Evolutionary conservation across 2,888 invertebrate species (phyloP), one percentile per base, ranked within the genome.

Genomic region (Rotaria socialis): DNA sequence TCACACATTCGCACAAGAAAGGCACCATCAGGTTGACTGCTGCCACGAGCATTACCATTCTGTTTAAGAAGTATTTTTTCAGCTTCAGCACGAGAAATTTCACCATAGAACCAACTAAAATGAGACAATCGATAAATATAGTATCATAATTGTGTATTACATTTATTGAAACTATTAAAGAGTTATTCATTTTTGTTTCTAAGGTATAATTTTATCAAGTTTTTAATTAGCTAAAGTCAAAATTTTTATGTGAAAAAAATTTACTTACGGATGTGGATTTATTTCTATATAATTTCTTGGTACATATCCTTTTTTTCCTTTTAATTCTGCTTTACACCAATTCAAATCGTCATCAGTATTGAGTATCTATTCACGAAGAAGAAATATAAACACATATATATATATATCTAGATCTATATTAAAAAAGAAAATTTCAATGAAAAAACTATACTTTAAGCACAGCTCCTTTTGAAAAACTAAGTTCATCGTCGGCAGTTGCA

Each of bases 261-360:
- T 85, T 86, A 91, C 92, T 92, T 91, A 93, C 91, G 92, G 91
- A 92, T 98, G 97, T 91, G 95, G 95, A 93, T 95, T 96, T 96
- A 99, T 96, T 94, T 97, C 96, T 92, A 99, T 98, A 92, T 99
- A 99, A 93, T 99, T 99, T 92, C 96, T 96, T 92, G 97, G 99
- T 91, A 99, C 96, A 89, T 96, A 94, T 89, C 99, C 99, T 93
- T 98, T 98, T 93, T 94, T 94, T 85, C 97, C 97, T 92, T 98
- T 96, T 90, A 96, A 93, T 93, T 99, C 99, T 88, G 99, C 99
- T 92, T 97, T 95, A 92, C 95, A 99, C 99, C 99, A 99, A n/a
- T 80, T 80, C 47, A 47, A 22, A 24, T 80, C 80, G 22, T 80
- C 80, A 2, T 80, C 80, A 2, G 47, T 80, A n/a, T 80, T 80